phyloP scores from a whole-genome alignment of 2,797 vertebrate species.

The Gymnothorax reevesii region DNA sequence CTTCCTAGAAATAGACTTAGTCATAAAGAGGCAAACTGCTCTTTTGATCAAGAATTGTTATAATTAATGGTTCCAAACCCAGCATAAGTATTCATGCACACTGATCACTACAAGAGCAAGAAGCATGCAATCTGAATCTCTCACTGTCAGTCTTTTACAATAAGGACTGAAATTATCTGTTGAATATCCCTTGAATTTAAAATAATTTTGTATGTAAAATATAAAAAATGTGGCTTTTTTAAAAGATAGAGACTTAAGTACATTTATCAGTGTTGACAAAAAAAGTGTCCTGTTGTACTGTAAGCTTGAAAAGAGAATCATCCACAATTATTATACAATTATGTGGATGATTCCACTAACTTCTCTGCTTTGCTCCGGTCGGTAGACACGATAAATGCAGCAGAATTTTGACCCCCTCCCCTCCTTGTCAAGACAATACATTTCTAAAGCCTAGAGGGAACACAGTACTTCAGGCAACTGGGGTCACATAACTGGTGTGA shows the following conservation, averaged over 20 bases:
- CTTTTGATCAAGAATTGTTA: not conserved
- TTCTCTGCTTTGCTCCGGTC: not conserved
- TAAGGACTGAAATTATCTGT: not conserved
- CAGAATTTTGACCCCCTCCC: not conserved
- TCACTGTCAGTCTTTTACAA: not conserved
- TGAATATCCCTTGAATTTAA: not conserved
- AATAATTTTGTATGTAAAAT: not conserved
- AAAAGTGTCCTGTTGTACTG: too few species aligned
- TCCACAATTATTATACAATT: too few species aligned
- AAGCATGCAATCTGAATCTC: not conserved
- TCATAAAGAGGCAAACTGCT: not conserved
- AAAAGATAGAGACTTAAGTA: too few species aligned
- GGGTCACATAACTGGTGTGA: not conserved
- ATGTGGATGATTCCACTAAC: not conserved
- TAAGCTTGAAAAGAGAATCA: too few species aligned
- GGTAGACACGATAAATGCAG: not conserved
- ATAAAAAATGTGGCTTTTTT: too few species aligned
- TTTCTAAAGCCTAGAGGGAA: not conserved
- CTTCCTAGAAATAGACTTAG: not conserved
- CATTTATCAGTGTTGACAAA: too few species aligned
- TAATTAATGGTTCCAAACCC: not conserved
- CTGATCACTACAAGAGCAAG: not conserved
- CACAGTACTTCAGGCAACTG: not conserved
- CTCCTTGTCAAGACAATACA: not conserved
- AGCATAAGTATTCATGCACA: not conserved